Conservation (phyloP, 2,797 vertebrate genomes). For the Xerus rutilus region DNA sequence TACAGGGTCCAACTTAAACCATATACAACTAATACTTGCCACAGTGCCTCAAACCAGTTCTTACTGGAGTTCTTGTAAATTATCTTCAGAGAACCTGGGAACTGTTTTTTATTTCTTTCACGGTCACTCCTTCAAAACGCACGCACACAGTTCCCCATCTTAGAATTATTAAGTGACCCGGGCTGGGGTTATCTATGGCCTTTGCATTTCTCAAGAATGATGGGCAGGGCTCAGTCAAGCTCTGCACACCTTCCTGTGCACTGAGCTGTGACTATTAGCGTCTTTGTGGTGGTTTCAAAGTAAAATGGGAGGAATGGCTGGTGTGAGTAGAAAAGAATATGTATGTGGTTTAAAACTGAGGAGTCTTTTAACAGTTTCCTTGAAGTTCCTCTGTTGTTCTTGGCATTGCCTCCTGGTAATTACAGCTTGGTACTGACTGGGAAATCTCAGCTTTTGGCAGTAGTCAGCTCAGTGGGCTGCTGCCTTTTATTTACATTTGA, state of each 20-base stretch:
- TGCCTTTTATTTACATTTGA: slow-evolving; percentile 27
- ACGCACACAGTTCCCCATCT: not conserved
- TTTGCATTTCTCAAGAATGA: not conserved
- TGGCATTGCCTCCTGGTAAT: slow-evolving; percentile 40
- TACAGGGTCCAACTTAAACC: not conserved
- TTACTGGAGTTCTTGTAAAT: not conserved
- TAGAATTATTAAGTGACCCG: not conserved
- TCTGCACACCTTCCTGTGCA: not conserved
- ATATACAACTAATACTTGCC: not conserved
- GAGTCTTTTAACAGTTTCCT: slow-evolving; percentile 28
- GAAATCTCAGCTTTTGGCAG: slow-evolving; percentile 56
- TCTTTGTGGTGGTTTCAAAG: slow-evolving; percentile 47
- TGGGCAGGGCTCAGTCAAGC: not conserved
- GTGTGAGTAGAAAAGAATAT: not conserved
- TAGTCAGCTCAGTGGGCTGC: not conserved
- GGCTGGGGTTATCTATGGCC: not conserved
- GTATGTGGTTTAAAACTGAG: not conserved
- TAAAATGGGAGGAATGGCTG: not conserved
- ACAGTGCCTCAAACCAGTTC: not conserved
- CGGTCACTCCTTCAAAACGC: not conserved
- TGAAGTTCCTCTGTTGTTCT: slow-evolving; percentile 52
- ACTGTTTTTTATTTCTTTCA: not conserved
- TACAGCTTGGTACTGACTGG: slow-evolving; percentile 50
- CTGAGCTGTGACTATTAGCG: not conserved
- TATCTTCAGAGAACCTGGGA: not conserved